A percentile compares a stretch with the other conserved stretches of the same genome.
Evolutionary conservation across 1,140 invertebrate species (phyloP).

Genomic region (Orchesella cincta): DNA sequence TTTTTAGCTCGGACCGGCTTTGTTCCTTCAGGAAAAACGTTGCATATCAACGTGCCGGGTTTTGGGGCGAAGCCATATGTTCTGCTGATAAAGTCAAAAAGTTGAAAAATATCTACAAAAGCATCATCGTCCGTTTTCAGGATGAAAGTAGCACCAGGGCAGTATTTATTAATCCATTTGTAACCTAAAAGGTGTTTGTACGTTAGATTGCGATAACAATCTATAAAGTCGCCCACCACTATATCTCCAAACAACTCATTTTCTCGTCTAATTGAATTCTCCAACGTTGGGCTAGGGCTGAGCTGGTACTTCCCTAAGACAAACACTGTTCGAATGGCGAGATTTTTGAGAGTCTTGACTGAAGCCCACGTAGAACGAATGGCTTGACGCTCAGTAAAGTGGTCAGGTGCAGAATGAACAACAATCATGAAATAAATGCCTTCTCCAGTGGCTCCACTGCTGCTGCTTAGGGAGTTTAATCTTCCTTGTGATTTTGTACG

Average conservation of each 20-base stretch:
- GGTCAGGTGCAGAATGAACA: conserved; percentile 56
- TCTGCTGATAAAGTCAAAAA: conserved; percentile 53
- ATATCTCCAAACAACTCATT: conserved; percentile 51
- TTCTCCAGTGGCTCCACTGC: neutral
- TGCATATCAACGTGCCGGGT: conserved; percentile 54
- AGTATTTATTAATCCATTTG: conserved; percentile 58
- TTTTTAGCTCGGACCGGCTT: conserved; percentile 52
- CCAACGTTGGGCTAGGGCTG: conserved; percentile 39
- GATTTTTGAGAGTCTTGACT: conserved; percentile 44
- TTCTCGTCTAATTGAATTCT: conserved; percentile 43
- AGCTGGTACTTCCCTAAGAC: conserved; percentile 50
- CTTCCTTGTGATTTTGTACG: neutral
- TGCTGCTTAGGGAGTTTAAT: neutral
- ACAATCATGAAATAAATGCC: conserved; percentile 50
- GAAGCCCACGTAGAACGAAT: conserved; percentile 54
- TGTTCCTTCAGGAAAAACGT: conserved; percentile 55
- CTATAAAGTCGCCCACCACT: conserved; percentile 57
- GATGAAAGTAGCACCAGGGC: conserved; percentile 56
- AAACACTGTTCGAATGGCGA: conserved; percentile 53
- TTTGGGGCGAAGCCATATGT: conserved; percentile 49
- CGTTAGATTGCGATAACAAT: conserved; percentile 59
- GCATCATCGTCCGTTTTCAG: conserved; percentile 63
- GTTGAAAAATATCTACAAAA: conserved; percentile 59
- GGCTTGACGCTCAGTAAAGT: conserved; percentile 55
- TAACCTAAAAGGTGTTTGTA: conserved; percentile 60